These are phyloP conservation scores for Pelobates fuscus DNA, from an alignment of 2,113 vertebrate species.

Conservation along the genomic window DNA sequence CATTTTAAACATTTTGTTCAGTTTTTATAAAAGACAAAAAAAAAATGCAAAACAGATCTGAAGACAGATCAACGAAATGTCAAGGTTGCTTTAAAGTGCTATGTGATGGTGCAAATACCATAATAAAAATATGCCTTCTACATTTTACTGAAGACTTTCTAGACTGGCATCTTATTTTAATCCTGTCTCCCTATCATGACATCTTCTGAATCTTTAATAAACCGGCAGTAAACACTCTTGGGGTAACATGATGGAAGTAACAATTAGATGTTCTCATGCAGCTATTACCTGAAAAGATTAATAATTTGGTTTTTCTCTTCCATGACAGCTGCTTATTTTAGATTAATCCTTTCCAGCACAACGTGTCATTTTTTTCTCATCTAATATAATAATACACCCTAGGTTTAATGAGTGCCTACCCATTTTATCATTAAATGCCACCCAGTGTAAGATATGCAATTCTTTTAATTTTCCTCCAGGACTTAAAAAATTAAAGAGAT, in stretches of 20 bases:
- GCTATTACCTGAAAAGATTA: slow-evolving; percentile 53
- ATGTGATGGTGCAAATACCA: no score
- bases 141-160: neutral
- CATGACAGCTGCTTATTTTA: slow-evolving; percentile 58
- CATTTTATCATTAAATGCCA: no score
- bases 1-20: no score
- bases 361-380: slow-evolving; percentile 55
- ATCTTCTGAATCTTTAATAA: neutral
- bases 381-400: slow-evolving; percentile 58
- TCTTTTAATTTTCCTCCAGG: no score
- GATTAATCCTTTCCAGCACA: slow-evolving; percentile 47
- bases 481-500: no score
- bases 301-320: slow-evolving; percentile 53
- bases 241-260: slow-evolving; percentile 48
- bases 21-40: no score
- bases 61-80: no score
- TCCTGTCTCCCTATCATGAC: neutral
- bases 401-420: no score
- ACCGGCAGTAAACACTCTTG: neutral
- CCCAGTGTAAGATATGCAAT: no score
- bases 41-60: no score
- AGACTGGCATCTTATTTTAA: neutral
- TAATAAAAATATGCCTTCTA: neutral
- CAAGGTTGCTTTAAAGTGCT: no score
- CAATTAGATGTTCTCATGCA: slow-evolving; percentile 62